A percentile compares a stretch with the other conserved stretches of the same genome.
Evolutionary conservation across 2,113 vertebrate genomes (phyloP).

Genomic region (Lepus timidus): DNA sequence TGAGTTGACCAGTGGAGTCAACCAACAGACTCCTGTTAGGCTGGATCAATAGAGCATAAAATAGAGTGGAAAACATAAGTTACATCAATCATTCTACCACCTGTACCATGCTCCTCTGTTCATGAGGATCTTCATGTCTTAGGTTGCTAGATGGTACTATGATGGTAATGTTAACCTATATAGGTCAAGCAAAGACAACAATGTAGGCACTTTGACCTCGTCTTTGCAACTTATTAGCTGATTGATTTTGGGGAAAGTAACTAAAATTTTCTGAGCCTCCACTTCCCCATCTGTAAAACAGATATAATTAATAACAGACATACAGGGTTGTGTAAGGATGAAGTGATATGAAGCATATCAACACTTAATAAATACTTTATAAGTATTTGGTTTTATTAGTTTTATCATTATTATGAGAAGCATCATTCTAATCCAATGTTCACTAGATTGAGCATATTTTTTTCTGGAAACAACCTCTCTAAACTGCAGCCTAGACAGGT

Average conservation of each 20-base stretch:
- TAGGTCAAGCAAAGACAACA: background rate
- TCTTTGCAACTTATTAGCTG: conserved; percentile 11
- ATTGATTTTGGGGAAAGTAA: conserved; percentile 22
- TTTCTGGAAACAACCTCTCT: background rate
- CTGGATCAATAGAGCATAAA: background rate
- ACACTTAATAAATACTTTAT: background rate
- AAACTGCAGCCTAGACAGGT: background rate
- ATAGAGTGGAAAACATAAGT: background rate
- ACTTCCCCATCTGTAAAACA: background rate
- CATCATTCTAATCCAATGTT: background rate
- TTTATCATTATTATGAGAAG: background rate
- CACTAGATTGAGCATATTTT: background rate
- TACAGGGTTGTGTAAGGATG: background rate
- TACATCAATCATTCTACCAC: background rate
- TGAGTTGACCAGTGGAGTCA: conserved; percentile 2
- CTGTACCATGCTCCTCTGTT: background rate
- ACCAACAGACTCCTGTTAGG: background rate
- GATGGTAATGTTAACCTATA: background rate
- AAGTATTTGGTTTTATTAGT: background rate
- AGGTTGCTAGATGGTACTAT: background rate
- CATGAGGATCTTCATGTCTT: background rate
- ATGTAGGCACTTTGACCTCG: background rate
- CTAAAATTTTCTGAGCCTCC: background rate
- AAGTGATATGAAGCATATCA: conserved; percentile 20
- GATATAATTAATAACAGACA: background rate